Percentiles rank a stretch among this genome's conserved stretches.
Evolutionary conservation across 2,113 vertebrate species (phyloP).

Genomic region (Passer montanus): DNA sequence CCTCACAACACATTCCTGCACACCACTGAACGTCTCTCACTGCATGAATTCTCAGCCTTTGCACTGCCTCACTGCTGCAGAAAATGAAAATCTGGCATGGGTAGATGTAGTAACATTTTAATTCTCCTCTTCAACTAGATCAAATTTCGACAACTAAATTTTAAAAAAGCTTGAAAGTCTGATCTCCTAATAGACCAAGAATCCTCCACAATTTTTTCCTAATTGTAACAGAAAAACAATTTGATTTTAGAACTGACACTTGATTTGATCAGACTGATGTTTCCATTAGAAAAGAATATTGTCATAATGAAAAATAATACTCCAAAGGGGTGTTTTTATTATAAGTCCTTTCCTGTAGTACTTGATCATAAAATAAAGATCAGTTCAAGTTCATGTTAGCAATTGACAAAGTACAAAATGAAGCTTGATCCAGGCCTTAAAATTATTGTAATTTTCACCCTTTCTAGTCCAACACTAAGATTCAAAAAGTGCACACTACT

Average conservation of each 20-base stretch:
- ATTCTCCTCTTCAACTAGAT: not conserved
- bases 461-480: not conserved
- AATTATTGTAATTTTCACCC: not conserved
- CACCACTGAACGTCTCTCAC: not conserved
- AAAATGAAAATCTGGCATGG: not conserved
- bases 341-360: not conserved
- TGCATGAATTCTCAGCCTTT: not conserved
- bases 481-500: not conserved
- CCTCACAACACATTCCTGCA: not conserved
- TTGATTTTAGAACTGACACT: not conserved
- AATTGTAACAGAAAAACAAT: not conserved
- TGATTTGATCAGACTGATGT: not conserved
- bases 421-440: not conserved
- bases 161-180: not conserved
- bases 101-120: not conserved
- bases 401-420: not conserved
- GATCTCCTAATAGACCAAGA: not conserved
- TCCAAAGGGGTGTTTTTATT: not conserved
- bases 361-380: constrained; percentile 14
- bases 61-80: not conserved
- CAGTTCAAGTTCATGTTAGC: not conserved
- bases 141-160: not conserved
- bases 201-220: fast-evolving
- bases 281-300: not conserved
- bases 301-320: constrained; percentile 8